A percentile compares a stretch with the other conserved stretches of the same genome.
phyloP scores from a whole-genome alignment of 2,797 vertebrate genomes.

The Setipinna tenuifilis region DNA sequence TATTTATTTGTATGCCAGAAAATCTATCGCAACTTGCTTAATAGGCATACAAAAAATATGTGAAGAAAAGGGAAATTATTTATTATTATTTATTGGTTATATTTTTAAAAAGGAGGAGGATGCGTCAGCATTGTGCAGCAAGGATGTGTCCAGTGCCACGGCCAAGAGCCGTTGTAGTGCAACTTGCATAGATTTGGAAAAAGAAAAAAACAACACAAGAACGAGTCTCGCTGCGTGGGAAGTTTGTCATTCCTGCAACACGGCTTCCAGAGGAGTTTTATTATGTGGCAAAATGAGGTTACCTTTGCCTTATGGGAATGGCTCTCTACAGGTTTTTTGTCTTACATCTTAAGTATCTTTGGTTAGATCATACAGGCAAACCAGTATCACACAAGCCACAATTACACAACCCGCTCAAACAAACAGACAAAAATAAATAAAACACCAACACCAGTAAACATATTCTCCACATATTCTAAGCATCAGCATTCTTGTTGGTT shows the following conservation, averaged over 20 bases:
- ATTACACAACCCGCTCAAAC: not conserved
- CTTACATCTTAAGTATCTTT: slow-evolving; percentile 8
- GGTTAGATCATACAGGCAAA: slow-evolving; percentile 6
- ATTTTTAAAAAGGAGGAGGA: not conserved
- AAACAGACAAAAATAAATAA: slow-evolving; percentile 29
- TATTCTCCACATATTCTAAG: not conserved
- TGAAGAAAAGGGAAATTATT: slow-evolving; percentile 14
- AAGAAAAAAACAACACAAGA: not conserved
- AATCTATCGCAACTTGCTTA: slow-evolving; percentile 38
- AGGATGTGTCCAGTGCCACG: not conserved
- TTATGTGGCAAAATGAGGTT: not conserved
- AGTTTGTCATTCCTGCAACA: not conserved
- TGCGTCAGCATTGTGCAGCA: not conserved
- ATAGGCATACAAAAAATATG: slow-evolving; percentile 33
- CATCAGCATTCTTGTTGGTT: not conserved
- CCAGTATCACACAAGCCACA: not conserved
- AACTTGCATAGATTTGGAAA: not conserved
- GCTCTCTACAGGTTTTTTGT: not conserved
- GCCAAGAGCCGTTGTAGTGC: not conserved
- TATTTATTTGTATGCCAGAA: slow-evolving; percentile 30
- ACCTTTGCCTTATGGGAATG: slow-evolving; percentile 16
- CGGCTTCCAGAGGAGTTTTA: not conserved
- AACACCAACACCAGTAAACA: not conserved
- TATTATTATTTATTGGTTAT: not conserved
- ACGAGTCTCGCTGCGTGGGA: not conserved